Evolutionary conservation across 1,140 invertebrate species (phyloP).

Genomic region (Drepana arcuata): DNA sequence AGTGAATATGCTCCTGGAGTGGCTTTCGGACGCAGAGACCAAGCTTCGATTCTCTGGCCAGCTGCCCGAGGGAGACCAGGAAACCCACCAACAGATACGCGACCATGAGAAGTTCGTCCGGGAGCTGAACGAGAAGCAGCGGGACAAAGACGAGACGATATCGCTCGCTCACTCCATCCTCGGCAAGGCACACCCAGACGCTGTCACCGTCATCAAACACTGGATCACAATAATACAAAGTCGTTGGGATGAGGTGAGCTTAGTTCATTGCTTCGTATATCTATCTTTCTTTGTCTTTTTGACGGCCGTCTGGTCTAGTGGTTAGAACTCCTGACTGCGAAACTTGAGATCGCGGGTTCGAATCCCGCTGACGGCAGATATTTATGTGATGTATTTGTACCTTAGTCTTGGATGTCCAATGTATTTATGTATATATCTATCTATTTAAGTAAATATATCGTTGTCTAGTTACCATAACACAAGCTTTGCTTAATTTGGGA

Average conservation of each 20-base stretch:
- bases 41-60: conserved; percentile 90
- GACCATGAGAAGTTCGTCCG: conserved; percentile 92
- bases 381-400: too few relatives aligned
- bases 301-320: too few relatives aligned
- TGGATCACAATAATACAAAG: conserved; percentile 98
- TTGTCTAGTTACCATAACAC: too few relatives aligned
- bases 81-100: conserved; percentile 83
- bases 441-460: too few relatives aligned
- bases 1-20: conserved; percentile 94
- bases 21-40: conserved; percentile 96
- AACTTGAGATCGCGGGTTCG: too few relatives aligned
- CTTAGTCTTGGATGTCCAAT: too few relatives aligned
- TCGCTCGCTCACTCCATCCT: conserved; percentile 91
- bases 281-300: too few relatives aligned
- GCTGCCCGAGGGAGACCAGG: conserved; percentile 92
- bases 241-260: conserved; percentile 97
- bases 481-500: too few relatives aligned
- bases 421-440: too few relatives aligned
- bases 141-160: conserved; percentile 90
- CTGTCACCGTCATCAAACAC: conserved; percentile 94
- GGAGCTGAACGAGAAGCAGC: conserved; percentile 87
- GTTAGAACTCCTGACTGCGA: too few relatives aligned
- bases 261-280: too few relatives aligned
- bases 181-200: conserved; percentile 94
- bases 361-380: too few relatives aligned